Conservation (phyloP, 2,888 invertebrate genomes). For the Clitarchus hookeri region DNA sequence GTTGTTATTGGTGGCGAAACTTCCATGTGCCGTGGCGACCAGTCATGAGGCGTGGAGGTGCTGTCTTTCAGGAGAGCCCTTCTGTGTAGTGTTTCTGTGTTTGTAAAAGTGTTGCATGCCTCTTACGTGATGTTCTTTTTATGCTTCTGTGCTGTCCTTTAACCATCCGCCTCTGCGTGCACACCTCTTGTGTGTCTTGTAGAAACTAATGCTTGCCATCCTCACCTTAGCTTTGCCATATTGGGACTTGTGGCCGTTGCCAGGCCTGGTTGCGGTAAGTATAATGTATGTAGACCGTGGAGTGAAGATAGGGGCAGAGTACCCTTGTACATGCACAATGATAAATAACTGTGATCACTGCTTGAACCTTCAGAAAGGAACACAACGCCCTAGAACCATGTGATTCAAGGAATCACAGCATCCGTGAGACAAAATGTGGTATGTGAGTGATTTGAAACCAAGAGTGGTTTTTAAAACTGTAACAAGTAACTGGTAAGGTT, state of each 20-base stretch:
- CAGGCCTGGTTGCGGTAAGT: neutral
- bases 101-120: neutral
- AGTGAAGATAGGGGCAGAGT: neutral
- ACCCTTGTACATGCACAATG: no score
- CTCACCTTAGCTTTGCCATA: neutral
- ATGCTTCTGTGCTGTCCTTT: neutral
- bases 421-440: no score
- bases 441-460: no score
- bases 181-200: neutral
- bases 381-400: no score
- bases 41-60: neutral
- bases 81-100: neutral
- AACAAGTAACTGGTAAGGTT: no score
- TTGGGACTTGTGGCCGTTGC: neutral
- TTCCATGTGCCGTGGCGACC: no score
- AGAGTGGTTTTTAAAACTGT: no score
- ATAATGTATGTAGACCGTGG: neutral
- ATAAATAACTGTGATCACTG: no score
- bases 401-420: no score
- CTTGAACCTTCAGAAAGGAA: no score
- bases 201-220: neutral
- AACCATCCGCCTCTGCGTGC: neutral
- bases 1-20: no score
- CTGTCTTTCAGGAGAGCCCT: neutral
- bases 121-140: neutral